Evolutionary conservation across 2,797 vertebrate genomes (phyloP), one percentile per base, ranked within the genome.

Genomic region (Sebastes ruberrimus): DNA sequence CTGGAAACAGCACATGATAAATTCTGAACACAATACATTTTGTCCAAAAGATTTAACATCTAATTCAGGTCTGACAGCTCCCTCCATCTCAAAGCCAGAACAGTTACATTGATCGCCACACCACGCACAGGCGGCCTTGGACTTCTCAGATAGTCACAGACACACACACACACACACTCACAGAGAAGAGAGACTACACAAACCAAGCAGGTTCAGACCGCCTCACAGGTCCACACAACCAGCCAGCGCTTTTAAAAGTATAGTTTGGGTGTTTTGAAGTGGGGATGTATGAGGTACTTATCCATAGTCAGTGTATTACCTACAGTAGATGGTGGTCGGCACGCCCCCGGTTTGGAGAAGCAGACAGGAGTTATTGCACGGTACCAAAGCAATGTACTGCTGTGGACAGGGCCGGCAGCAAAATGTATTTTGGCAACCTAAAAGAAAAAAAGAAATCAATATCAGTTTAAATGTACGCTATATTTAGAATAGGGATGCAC

Each of bases 11-110:
- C 95, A 94, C 95, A 96, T 97, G 97, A 98, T 98, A 98, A 98
- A 98, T 97, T 97, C 95, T 96, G 96, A 95, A 94, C 95, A 96
- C 96, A 96, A 96, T 96, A 94, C 93, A 93, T 95, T 96, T 95
- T 94, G 94, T 97, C 97, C 96, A 94, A 97, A 97, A 98, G 97
- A 98, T 98, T 99, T 99, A 98, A 98, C 97, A 97, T 98, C 97
- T 98, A 98, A 98, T 97, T 98, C 97, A 96, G 95, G 90, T 92
- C 95, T 97, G 97, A 98, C 94, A 97, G 97, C 96, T 95, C 92
- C 92, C 93, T 97, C 96, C 96, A 97, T 97, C 97, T 96, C 95
- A 83, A 83, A 86, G 95, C 95, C 95, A 93, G 88, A 92, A 90
- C 85, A 85, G 72, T 91, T 90, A 95, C 93, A 97, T 96, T 97